Conservation (phyloP, 2,113 vertebrate genomes). For the Sturnira hondurensis region DNA sequence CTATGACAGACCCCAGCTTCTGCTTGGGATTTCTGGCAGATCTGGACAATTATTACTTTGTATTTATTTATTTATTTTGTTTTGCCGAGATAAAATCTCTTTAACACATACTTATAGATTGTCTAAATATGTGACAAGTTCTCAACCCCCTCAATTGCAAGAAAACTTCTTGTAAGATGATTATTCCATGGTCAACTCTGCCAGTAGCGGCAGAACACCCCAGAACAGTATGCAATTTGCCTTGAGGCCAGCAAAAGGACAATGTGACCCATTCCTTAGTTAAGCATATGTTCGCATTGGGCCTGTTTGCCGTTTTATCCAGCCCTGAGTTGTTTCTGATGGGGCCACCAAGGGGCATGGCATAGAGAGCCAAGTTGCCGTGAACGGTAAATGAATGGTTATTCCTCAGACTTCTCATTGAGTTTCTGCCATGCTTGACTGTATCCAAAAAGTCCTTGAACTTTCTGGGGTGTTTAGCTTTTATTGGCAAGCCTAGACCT, state of each 20-base stretch:
- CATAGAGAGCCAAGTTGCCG: neutral
- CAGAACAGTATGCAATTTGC: constrained; percentile 39
- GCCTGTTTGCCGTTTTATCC: neutral
- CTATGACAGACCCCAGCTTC: neutral
- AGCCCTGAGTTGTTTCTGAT: neutral
- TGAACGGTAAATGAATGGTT: neutral
- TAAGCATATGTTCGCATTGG: neutral
- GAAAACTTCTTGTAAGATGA: constrained; percentile 6
- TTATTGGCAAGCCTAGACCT: neutral
- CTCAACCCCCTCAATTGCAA: neutral
- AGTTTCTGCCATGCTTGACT: neutral
- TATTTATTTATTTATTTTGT: neutral
- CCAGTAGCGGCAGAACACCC: neutral
- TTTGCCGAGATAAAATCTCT: neutral
- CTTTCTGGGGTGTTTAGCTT: neutral
- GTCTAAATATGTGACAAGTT: neutral
- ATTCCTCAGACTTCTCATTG: neutral
- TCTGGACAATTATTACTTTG: neutral
- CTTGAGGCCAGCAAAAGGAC: neutral
- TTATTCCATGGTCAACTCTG: neutral
- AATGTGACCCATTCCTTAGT: constrained; percentile 41
- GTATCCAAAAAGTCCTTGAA: neutral
- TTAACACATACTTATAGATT: neutral
- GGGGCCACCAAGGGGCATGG: neutral
- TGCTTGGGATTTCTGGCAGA: neutral